These are phyloP conservation scores for Scaptodrosophila latifasciaeformis DNA, from an alignment of 2,888 invertebrate species.

Conservation along the genomic window DNA sequence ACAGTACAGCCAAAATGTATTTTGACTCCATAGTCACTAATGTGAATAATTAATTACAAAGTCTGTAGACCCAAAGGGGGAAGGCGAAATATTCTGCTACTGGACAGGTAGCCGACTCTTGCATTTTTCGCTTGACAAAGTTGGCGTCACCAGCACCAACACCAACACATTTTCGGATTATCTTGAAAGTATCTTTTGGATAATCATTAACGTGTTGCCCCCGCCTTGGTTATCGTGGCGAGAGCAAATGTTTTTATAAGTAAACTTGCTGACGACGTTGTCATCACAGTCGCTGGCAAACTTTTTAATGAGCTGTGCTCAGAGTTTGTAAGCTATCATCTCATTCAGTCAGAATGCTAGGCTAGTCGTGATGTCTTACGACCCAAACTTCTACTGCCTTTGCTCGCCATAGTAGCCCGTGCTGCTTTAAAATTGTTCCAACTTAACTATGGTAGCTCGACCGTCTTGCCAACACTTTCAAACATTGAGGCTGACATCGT, in stretches of 20 bases:
- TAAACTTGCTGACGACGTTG: conserved; percentile 49
- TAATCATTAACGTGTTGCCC: conserved; percentile 50
- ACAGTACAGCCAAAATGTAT: not conserved
- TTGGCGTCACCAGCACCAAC: too few species aligned
- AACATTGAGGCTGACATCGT: conserved; percentile 52
- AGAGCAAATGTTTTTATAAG: conserved; percentile 50
- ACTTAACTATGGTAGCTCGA: conserved; percentile 55
- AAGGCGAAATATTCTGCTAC: not conserved
- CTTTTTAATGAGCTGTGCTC: conserved; percentile 62
- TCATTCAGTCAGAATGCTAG: not conserved
- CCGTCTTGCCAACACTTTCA: conserved; percentile 24
- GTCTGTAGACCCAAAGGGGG: not conserved
- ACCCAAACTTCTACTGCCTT: not conserved
- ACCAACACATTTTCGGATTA: conserved; percentile 33
- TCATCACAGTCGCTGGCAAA: conserved; percentile 50
- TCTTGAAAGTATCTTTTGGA: conserved; percentile 54
- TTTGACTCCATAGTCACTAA: conserved; percentile 24
- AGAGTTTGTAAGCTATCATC: conserved; percentile 14
- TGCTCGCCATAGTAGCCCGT: conserved; percentile 1
- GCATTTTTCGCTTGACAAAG: too few species aligned
- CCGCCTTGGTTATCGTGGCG: conserved; percentile 4
- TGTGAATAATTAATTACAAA: conserved; percentile 65
- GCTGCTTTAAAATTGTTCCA: conserved; percentile 64
- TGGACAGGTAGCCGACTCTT: not conserved
- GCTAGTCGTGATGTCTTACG: not conserved